Conservation (phyloP, 1,140 invertebrate genomes). For the Diorhabda elongata region DNA sequence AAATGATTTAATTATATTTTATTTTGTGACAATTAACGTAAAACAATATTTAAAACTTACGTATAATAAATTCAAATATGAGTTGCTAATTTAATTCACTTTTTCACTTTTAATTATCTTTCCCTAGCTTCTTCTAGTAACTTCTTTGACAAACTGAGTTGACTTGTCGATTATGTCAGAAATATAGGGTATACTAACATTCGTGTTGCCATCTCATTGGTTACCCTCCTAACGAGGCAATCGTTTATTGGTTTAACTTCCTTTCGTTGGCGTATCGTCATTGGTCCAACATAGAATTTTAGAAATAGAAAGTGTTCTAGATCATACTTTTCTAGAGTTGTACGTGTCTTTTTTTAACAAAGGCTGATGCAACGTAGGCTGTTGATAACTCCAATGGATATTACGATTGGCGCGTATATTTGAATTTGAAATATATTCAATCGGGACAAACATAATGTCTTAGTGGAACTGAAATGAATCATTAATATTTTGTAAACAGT, state of each 20-base stretch:
- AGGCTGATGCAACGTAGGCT: neutral
- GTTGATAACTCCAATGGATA: neutral
- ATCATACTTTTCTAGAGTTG: neutral
- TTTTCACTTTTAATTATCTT: conserved; percentile 10
- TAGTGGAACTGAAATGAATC: no score
- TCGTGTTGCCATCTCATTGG: conserved; percentile 54
- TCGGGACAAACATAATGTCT: no score
- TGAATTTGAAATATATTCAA: neutral
- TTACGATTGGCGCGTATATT: neutral
- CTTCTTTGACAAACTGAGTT: conserved; percentile 44
- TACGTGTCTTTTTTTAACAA: conserved; percentile 3
- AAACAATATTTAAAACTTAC: conserved; percentile 9
- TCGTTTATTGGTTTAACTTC: conserved; percentile 39
- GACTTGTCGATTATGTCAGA: conserved; percentile 44
- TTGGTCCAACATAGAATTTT: conserved; percentile 54
- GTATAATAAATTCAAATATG: conserved; percentile 16
- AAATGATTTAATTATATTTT: neutral
- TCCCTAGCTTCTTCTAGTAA: conserved; percentile 17
- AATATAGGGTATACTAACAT: conserved; percentile 49
- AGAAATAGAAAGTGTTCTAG: conserved; percentile 10
- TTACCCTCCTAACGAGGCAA: conserved; percentile 27
- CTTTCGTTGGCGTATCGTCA: conserved; percentile 49
- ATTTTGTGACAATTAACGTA: neutral
- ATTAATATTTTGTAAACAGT: no score
- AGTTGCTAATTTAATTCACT: conserved; percentile 6